Base-by-base conservation (phyloP, 2,113 vertebrate species). In the Pelvicachromis taeniatus region DNA sequence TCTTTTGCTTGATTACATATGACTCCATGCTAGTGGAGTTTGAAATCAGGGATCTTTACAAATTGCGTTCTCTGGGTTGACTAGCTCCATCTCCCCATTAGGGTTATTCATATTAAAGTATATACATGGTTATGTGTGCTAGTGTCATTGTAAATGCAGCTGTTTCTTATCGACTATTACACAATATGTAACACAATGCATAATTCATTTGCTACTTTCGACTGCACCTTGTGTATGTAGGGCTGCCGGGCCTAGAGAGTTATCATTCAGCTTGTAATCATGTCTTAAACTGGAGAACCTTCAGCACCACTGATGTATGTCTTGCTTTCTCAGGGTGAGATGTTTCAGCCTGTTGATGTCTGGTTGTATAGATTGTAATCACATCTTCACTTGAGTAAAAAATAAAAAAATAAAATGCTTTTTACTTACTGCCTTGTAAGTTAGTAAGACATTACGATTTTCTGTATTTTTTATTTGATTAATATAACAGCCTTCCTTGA, bases 241-340 rank as follows among this genome's bases (percentile, higher is more conserved):
- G 68, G 68, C 68, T 48, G 40, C 40, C 16, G 23, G 14, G 10
- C 14, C 68, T 16, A 16, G 40, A 45, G 23, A 73, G 42, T 7
- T 19, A 73, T 73, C 23, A 73, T 73, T 9, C 40, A 29, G 68
- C 23, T 73, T 73, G 14, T 73, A 73, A 48, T 73, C 68, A 73
- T 29, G 68, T 23, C 21, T 48, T 29, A 73, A 73, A 73, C 16
- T 48, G 40, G 4, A 73, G 23, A 73, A 73, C 40, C 40, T 29
- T 73, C 23, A 29, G 65, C 23, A 48, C 40, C 23, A 48, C 9
- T 48, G 65, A 73, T 19, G 23, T 48, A 29, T 48, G 40, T 29
- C 65, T 73, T 9, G 1, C 65, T 73, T 73, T 48, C 65, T 40
- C 2, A 23, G 23, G 23, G 23, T 73, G 40, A 45, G 16, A 73